A percentile compares a stretch with the other conserved stretches of the same genome.
These are phyloP conservation scores for Vimba vimba DNA, from an alignment of 2,113 vertebrate species.

Conservation along the genomic window DNA sequence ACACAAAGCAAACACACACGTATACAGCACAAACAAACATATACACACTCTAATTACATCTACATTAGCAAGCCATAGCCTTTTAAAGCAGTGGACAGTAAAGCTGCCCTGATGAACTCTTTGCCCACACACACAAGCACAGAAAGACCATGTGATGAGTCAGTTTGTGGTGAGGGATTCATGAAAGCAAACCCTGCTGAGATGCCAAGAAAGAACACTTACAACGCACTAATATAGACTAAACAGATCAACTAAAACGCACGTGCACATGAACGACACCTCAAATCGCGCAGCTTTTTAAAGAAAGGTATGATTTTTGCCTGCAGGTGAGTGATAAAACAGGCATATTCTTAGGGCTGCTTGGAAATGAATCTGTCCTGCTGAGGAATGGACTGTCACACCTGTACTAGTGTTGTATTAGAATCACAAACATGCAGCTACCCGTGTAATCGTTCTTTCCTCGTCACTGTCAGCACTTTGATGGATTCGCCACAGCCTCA, in stretches of 20 bases:
- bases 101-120: slow-evolving; percentile 30
- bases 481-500: slow-evolving; percentile 1
- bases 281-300: background rate
- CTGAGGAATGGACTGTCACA: slow-evolving; percentile 15
- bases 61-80: slow-evolving; percentile 30
- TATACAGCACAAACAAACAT: slow-evolving; percentile 18
- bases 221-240: slow-evolving; percentile 22
- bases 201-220: slow-evolving; percentile 25
- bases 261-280: background rate
- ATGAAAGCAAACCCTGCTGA: slow-evolving; percentile 26
- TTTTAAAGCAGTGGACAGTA: slow-evolving; percentile 34
- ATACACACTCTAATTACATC: slow-evolving; percentile 26
- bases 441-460: slow-evolving; percentile 19
- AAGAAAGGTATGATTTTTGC: background rate
- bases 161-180: background rate
- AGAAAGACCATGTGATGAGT: slow-evolving; percentile 35
- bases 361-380: background rate
- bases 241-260: background rate
- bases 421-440: slow-evolving; percentile 26
- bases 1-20: background rate
- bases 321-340: slow-evolving; percentile 1
- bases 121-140: slow-evolving; percentile 13
- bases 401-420: slow-evolving; percentile 8
- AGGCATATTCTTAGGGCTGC: background rate
- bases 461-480: background rate